Evolutionary conservation across 2,797 vertebrate genomes (phyloP).

Genomic region (Pelochelys cantorii): DNA sequence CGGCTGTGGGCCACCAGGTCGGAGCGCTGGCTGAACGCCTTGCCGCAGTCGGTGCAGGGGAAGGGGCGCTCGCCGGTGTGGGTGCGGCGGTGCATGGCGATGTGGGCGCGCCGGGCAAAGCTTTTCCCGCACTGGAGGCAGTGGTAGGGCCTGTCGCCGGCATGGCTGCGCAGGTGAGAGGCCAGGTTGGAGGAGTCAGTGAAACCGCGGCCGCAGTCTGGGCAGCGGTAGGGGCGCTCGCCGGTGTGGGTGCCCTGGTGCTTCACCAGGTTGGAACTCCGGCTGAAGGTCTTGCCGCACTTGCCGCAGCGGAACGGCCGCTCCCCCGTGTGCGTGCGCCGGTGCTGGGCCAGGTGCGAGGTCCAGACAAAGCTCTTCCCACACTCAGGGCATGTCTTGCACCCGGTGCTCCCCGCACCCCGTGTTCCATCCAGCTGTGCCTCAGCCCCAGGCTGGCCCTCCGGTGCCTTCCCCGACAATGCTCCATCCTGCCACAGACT

Average conservation of each 20-base stretch:
- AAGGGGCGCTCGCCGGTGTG: background rate
- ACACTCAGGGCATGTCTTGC: background rate
- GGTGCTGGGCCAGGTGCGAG: background rate
- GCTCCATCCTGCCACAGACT: background rate
- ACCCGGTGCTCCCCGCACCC: background rate
- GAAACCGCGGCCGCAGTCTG: background rate
- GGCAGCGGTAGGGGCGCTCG: background rate
- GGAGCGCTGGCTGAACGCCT: background rate
- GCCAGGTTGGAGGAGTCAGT: background rate
- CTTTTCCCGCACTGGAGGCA: background rate
- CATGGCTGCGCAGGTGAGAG: background rate
- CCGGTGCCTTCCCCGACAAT: accelerated
- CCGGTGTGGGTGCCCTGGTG: background rate
- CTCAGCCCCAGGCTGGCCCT: background rate
- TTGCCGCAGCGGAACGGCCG: background rate
- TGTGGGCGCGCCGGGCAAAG: background rate
- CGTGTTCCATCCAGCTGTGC: background rate
- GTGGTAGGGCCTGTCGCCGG: background rate
- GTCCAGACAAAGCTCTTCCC: background rate
- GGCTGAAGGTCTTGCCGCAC: background rate
- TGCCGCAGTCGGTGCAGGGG: background rate
- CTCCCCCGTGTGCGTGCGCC: background rate
- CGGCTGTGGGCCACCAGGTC: background rate
- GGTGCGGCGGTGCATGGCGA: background rate
- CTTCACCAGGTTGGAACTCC: background rate